phyloP scores from a whole-genome alignment of 2,888 invertebrate species.

The Archaeoteleia sp. region DNA sequence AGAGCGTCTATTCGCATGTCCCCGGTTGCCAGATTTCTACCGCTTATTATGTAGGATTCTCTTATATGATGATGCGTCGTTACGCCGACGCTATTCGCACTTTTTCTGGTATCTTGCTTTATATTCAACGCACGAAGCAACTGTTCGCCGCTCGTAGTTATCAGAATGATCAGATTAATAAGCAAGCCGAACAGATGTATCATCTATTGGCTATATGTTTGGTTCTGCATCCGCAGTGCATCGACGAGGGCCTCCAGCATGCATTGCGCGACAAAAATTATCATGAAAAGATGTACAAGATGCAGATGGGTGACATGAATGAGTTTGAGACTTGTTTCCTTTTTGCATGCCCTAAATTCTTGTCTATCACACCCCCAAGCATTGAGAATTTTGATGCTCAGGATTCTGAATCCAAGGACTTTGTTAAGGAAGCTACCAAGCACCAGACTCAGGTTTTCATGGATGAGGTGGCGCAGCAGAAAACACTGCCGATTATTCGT shows the following conservation, averaged over 20 bases:
- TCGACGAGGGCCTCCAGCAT: slow-evolving; percentile 98
- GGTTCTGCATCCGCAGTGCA: slow-evolving; percentile 97
- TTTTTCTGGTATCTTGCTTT: slow-evolving; percentile 95
- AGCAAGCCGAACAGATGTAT: slow-evolving; percentile 99
- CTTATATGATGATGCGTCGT: slow-evolving; percentile 99
- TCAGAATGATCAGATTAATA: slow-evolving; percentile 97
- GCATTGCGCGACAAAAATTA: slow-evolving; percentile 90
- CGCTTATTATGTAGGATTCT: slow-evolving; percentile 99
- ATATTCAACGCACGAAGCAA: slow-evolving; percentile 96
- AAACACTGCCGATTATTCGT: slow-evolving; percentile 95
- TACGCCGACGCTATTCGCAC: slow-evolving; percentile 99
- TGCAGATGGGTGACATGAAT: slow-evolving; percentile 94
- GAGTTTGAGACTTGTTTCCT: slow-evolving; percentile 96
- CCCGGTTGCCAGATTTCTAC: slow-evolving; percentile 99
- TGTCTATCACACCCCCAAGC: slow-evolving; percentile 90
- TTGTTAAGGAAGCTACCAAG: slow-evolving; percentile 89
- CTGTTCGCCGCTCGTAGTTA: slow-evolving; percentile 93
- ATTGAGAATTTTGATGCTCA: slow-evolving; percentile 83
- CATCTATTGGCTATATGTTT: slow-evolving; percentile 96
- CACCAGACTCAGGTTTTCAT: slow-evolving; percentile 95
- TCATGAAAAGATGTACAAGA: slow-evolving; percentile 97
- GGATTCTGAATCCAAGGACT: slow-evolving; percentile 85
- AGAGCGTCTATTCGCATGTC: slow-evolving; percentile 94
- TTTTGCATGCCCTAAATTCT: slow-evolving; percentile 97
- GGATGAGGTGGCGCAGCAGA: slow-evolving; percentile 98